phyloP scores from a whole-genome alignment of 2,797 vertebrate species.

The Hoplostethus mediterraneus region DNA sequence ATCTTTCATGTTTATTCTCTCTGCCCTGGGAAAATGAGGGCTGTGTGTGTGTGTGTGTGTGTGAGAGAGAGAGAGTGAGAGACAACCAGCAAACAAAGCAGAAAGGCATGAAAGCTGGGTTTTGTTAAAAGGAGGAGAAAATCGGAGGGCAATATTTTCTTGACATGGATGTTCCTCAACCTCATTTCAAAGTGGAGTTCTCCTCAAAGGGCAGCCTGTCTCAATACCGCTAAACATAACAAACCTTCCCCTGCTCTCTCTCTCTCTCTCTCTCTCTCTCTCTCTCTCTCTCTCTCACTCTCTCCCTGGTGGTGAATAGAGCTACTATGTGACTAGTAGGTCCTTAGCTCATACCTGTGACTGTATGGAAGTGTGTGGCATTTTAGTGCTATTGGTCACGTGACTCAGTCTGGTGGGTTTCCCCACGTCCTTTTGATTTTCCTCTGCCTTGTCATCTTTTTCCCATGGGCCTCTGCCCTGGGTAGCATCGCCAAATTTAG shows the following conservation, averaged over 20 bases:
- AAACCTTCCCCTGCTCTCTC: conserved; percentile 10
- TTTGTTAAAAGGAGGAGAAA: conserved; percentile 68
- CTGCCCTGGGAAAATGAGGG: conserved; percentile 47
- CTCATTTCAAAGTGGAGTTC: conserved; percentile 75
- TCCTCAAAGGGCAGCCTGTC: conserved; percentile 82
- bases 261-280: conserved; percentile 1
- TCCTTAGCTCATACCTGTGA: conserved; percentile 60
- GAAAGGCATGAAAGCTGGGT: conserved; percentile 71
- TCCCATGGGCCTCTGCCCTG: conserved; percentile 9
- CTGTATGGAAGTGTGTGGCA: conserved; percentile 55
- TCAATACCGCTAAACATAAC: conserved; percentile 75
- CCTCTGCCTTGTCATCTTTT: conserved; percentile 42
- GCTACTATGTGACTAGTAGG: conserved; percentile 65
- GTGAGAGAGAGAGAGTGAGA: too few species aligned
- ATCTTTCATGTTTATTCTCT: conserved; percentile 58
- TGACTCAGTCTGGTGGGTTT: conserved; percentile 45
- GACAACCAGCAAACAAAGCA: too few species aligned
- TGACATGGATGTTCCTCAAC: conserved; percentile 81
- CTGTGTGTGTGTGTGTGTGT: too few species aligned
- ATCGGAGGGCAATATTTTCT: conserved; percentile 77
- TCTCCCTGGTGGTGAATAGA: conserved; percentile 71
- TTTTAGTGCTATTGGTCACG: conserved; percentile 43
- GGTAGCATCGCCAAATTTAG: too few species aligned
- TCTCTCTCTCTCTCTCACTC: conserved; percentile 24
- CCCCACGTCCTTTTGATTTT: conserved; percentile 27